Conservation (phyloP, 2,797 vertebrate genomes). For the Megalops cyprinoides region DNA sequence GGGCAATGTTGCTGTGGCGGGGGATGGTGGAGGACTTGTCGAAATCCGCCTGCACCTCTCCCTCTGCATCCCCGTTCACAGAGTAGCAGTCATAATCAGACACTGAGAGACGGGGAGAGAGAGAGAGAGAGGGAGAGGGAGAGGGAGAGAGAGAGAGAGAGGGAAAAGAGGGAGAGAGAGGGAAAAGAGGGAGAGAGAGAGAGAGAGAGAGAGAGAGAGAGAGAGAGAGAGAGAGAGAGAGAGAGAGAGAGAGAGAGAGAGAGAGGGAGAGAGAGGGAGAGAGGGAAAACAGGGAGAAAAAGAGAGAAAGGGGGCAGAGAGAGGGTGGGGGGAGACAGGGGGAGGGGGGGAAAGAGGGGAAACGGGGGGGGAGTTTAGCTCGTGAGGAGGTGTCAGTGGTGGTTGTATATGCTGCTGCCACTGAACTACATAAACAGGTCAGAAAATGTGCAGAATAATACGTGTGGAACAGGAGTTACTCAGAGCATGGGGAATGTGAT, state of each 20-base stretch:
- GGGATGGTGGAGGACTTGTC: conserved; percentile 98
- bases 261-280: not conserved
- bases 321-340: not conserved
- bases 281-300: not conserved
- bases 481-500: not conserved
- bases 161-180: not conserved
- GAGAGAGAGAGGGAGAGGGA: not conserved
- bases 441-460: not conserved
- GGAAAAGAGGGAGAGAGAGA: not conserved
- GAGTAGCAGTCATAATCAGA: conserved; percentile 98
- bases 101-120: conserved; percentile 63
- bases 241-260: not conserved
- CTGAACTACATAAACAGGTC: not conserved
- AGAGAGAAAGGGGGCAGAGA: too few species aligned
- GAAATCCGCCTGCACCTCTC: conserved; percentile 85
- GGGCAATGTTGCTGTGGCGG: conserved; percentile 94
- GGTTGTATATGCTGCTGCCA: not conserved
- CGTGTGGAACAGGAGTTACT: not conserved
- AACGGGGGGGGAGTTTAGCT: not conserved
- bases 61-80: conserved; percentile 88
- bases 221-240: too few species aligned
- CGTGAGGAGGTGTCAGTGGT: not conserved
- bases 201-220: not conserved
- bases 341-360: not conserved
- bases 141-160: not conserved